Evolutionary conservation across 2,888 invertebrate genomes (phyloP).

Genomic region (Tromatobia lineatoria): DNA sequence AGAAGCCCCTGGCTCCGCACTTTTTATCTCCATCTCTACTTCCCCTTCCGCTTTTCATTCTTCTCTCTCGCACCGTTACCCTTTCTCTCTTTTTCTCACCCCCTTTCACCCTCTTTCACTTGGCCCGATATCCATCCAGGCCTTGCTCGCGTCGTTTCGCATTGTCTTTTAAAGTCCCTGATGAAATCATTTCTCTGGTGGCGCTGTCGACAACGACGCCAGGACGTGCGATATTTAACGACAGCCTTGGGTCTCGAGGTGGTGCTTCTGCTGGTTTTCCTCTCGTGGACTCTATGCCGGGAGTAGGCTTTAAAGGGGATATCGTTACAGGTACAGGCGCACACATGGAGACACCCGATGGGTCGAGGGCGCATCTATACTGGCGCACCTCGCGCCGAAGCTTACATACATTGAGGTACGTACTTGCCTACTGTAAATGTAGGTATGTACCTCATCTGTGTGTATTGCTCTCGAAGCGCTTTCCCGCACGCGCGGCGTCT

Average conservation of each 20-base stretch:
- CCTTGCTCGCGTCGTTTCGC: slow-evolving; percentile 70
- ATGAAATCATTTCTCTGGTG: slow-evolving; percentile 75
- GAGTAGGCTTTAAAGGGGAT: slow-evolving; percentile 64
- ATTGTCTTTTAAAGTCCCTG: slow-evolving; percentile 76
- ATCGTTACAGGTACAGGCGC: slow-evolving; percentile 19
- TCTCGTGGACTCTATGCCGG: slow-evolving; percentile 12
- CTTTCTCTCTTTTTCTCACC: slow-evolving; percentile 32
- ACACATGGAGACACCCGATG: slow-evolving; percentile 8
- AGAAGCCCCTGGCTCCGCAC: slow-evolving; percentile 34
- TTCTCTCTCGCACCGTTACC: slow-evolving; percentile 26
- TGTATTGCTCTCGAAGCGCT: slow-evolving; percentile 29
- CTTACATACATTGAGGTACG: slow-evolving; percentile 10
- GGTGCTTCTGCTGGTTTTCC: slow-evolving; percentile 32
- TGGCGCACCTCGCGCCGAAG: not conserved
- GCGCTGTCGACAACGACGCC: slow-evolving; percentile 48
- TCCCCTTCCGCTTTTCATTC: slow-evolving; percentile 14
- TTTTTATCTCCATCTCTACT: slow-evolving; percentile 43
- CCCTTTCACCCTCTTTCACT: slow-evolving; percentile 11
- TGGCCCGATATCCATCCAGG: slow-evolving; percentile 72
- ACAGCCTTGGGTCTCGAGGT: slow-evolving; percentile 56
- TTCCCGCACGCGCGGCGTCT: slow-evolving; percentile 2
- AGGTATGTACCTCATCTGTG: not conserved
- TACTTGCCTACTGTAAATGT: slow-evolving; percentile 14
- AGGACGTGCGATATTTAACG: slow-evolving; percentile 73
- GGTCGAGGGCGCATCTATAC: not conserved